phyloP scores from a whole-genome alignment of 2,113 vertebrate genomes.

The Verasper variegatus region DNA sequence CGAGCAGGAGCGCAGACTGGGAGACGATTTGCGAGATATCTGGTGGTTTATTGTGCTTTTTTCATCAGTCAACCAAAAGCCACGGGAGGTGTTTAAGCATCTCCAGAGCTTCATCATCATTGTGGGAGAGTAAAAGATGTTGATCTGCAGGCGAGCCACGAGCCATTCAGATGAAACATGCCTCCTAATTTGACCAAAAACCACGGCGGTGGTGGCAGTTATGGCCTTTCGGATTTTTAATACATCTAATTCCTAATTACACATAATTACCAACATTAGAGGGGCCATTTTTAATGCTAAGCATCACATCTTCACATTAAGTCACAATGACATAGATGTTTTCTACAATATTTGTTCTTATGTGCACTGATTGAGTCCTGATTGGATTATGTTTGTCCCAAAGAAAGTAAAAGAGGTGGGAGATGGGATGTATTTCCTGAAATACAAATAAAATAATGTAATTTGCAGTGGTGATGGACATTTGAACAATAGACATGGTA shows the following conservation, averaged over 20 bases:
- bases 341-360: background rate
- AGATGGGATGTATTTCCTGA: background rate
- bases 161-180: constrained; percentile 4
- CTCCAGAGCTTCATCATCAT: constrained; percentile 24
- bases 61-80: constrained; percentile 37
- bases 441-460: no score
- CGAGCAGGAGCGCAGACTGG: constrained; percentile 27
- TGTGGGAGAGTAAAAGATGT: constrained; percentile 33
- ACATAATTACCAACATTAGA: constrained; percentile 3
- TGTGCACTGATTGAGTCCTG: background rate
- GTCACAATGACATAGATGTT: background rate
- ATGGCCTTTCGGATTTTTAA: background rate
- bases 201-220: background rate
- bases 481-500: background rate
- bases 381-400: background rate
- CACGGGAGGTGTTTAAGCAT: constrained; percentile 39
- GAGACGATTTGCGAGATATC: constrained; percentile 46
- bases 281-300: background rate
- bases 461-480: background rate
- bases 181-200: constrained; percentile 3
- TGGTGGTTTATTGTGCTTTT: constrained; percentile 36
- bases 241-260: background rate
- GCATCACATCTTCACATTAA: background rate
- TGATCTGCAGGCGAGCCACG: background rate
- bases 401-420: background rate